Evolutionary conservation across 2,888 invertebrate species (phyloP).

Genomic region (Portevinia maculata): DNA sequence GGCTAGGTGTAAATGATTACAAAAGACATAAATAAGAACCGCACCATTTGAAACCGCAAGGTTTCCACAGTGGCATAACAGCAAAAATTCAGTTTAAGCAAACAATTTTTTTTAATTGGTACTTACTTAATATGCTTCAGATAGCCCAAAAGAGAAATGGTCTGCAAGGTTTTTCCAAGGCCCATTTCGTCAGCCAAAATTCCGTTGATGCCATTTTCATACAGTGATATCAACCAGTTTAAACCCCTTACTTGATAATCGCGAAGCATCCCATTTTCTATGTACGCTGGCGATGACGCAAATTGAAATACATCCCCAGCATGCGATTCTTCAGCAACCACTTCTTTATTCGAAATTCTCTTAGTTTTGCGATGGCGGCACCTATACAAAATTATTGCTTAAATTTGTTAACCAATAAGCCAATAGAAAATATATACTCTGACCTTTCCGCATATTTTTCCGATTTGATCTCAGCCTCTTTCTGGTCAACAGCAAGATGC

Average conservation of each 20-base stretch:
- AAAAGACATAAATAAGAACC: too few species aligned
- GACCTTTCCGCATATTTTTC: constrained; percentile 76
- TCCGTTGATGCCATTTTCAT: constrained; percentile 99
- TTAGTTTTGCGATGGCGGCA: constrained; percentile 99
- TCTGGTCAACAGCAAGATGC: constrained; percentile 76
- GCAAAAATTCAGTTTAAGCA: rapidly evolving
- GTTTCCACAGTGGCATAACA: too few species aligned
- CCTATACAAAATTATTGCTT: constrained; percentile 83
- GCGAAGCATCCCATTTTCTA: constrained; percentile 96
- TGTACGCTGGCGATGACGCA: constrained; percentile 94
- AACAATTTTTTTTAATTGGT: not conserved
- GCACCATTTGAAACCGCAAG: too few species aligned
- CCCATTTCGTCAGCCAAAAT: constrained; percentile 99
- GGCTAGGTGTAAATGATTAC: too few species aligned
- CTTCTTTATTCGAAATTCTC: constrained; percentile 74
- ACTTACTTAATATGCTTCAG: constrained; percentile 93
- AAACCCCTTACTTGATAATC: constrained; percentile 99
- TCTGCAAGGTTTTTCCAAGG: constrained; percentile 99
- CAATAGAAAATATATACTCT: constrained; percentile 72
- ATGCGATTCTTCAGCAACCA: constrained; percentile 95
- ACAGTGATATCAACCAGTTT: constrained; percentile 99
- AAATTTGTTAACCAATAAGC: not conserved
- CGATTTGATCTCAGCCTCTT: constrained; percentile 62
- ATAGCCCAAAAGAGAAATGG: constrained; percentile 97
- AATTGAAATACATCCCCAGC: constrained; percentile 92